A percentile compares a stretch with the other conserved stretches of the same genome.
Evolutionary conservation across 2,888 invertebrate species (phyloP).

Genomic region (Ectobius pallidus): DNA sequence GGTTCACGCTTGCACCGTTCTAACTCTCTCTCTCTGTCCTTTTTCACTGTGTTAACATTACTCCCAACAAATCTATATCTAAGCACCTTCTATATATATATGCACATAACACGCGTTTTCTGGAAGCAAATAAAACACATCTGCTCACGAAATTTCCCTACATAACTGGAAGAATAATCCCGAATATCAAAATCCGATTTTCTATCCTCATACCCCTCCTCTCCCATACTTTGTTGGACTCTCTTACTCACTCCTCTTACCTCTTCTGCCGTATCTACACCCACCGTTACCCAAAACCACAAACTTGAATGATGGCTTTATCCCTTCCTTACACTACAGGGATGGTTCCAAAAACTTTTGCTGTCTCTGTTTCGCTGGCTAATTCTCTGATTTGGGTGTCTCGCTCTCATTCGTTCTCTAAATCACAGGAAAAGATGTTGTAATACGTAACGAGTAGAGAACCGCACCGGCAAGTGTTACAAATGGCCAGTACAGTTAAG

Average conservation of each 20-base stretch:
- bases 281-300: conserved; percentile 23
- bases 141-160: conserved; percentile 28
- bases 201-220: conserved; percentile 4
- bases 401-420: conserved; percentile 11
- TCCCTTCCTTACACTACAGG: conserved; percentile 27
- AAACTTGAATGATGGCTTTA: conserved; percentile 31
- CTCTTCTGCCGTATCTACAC: conserved; percentile 15
- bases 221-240: background rate
- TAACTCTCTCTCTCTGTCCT: background rate
- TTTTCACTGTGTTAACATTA: conserved; percentile 17
- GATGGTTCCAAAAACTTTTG: background rate
- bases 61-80: conserved; percentile 27
- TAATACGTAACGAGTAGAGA: conserved; percentile 18
- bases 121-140: conserved; percentile 29
- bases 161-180: conserved; percentile 31
- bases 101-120: conserved; percentile 12
- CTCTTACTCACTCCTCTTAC: background rate
- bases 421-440: conserved; percentile 22
- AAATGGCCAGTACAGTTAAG: conserved; percentile 23
- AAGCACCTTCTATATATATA: conserved; percentile 24
- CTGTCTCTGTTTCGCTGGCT: background rate
- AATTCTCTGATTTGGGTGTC: background rate
- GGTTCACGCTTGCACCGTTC: background rate
- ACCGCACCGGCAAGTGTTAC: conserved; percentile 19
- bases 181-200: conserved; percentile 32